Percentiles rank a stretch among this genome's conserved stretches.
Conservation (phyloP, 2,113 vertebrate species). For the Dolichotis patagonum region DNA sequence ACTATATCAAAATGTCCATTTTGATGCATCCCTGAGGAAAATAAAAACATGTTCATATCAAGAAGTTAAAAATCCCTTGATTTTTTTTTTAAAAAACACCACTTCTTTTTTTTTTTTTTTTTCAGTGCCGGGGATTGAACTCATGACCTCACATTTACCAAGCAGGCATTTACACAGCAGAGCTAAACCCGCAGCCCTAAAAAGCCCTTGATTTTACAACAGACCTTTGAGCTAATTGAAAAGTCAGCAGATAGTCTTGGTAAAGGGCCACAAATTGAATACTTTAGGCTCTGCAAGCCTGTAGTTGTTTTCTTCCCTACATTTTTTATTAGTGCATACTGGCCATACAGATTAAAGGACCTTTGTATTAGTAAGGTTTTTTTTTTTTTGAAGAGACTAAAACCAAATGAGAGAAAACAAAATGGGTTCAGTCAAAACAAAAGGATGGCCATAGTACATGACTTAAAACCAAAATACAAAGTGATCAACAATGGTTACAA, state of each 20-base stretch:
- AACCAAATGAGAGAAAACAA: too few relatives aligned
- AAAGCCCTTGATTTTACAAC: conserved; percentile 39
- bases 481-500: too few relatives aligned
- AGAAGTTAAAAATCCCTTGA: conserved; percentile 36
- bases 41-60: neutral
- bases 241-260: neutral
- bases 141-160: too few relatives aligned
- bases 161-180: too few relatives aligned
- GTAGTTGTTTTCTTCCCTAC: neutral
- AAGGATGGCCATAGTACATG: too few relatives aligned
- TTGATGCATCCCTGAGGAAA: neutral
- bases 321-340: neutral
- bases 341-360: neutral
- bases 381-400: too few relatives aligned
- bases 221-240: neutral
- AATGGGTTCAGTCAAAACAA: too few relatives aligned
- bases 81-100: too few relatives aligned
- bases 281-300: neutral
- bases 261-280: neutral
- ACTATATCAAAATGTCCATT: neutral
- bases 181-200: too few relatives aligned
- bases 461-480: too few relatives aligned
- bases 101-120: too few relatives aligned
- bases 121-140: too few relatives aligned
- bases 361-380: neutral